Evolutionary conservation across 1,140 invertebrate genomes (phyloP).

Genomic region (Diorhabda sublineata): DNA sequence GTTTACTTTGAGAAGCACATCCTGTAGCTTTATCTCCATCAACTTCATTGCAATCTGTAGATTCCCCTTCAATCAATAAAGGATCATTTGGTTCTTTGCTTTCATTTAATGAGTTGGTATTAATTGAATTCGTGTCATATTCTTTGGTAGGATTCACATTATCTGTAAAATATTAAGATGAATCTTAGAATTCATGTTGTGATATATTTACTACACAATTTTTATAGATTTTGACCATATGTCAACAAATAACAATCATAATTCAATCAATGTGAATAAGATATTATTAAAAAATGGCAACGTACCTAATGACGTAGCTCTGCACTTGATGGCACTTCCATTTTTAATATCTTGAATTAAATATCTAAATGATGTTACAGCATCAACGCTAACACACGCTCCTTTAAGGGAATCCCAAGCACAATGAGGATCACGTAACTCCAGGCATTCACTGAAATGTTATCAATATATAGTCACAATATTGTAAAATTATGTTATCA

Average conservation of each 20-base stretch:
- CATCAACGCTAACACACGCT: conserved; percentile 55
- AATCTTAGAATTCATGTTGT: too few species aligned
- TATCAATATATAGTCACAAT: too few species aligned
- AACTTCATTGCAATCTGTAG: conserved; percentile 23
- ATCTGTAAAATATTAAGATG: neutral
- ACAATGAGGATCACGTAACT: conserved; percentile 94
- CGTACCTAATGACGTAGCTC: conserved; percentile 29
- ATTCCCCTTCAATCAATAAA: conserved; percentile 18
- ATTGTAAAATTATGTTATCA: too few species aligned
- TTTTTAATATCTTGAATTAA: conserved; percentile 42
- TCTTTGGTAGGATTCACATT: conserved; percentile 26
- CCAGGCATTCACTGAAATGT: conserved; percentile 76
- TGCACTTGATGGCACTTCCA: conserved; percentile 40
- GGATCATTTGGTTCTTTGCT: conserved; percentile 22
- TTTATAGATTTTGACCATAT: too few species aligned
- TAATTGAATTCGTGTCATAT: conserved; percentile 22
- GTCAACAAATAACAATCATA: too few species aligned
- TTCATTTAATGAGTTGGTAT: conserved; percentile 22
- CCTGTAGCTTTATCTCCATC: conserved; percentile 19
- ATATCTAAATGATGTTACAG: conserved; percentile 38
- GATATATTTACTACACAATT: too few species aligned
- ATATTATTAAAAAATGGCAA: too few species aligned
- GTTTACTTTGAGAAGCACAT: conserved; percentile 16
- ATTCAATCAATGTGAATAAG: too few species aligned
- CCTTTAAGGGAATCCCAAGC: conserved; percentile 83